phyloP scores from a whole-genome alignment of 2,113 vertebrate species.

The Festucalex cinctus region DNA sequence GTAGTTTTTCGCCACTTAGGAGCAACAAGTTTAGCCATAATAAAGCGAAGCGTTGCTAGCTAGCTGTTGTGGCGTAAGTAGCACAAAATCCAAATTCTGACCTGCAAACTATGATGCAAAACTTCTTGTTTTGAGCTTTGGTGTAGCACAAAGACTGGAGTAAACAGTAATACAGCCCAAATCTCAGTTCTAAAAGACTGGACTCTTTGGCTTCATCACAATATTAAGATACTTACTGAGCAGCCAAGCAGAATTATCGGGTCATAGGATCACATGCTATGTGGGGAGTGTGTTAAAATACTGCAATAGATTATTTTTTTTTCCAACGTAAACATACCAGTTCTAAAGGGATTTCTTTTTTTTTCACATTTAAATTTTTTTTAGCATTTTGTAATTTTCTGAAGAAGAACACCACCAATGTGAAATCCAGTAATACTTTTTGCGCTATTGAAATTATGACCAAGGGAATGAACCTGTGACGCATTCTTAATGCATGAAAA shows the following conservation, averaged over 20 bases:
- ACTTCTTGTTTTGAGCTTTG: no score
- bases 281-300: neutral
- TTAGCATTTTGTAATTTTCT: neutral
- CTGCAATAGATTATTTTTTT: no score
- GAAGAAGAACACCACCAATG: neutral
- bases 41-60: no score
- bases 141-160: no score
- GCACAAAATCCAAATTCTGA: no score
- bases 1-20: no score
- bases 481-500: neutral
- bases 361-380: neutral
- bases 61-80: no score
- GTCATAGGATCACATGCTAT: neutral
- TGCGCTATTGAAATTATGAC: neutral
- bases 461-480: neutral
- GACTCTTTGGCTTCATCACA: no score
- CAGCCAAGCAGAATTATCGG: neutral
- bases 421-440: neutral
- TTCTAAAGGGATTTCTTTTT: neutral
- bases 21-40: no score
- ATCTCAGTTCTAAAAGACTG: neutral
- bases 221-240: no score
- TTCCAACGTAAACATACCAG: no score
- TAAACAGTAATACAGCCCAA: neutral
- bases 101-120: no score